Evolutionary conservation across 2,113 vertebrate genomes (phyloP).

Genomic region (Microcebus ravelobensis): DNA sequence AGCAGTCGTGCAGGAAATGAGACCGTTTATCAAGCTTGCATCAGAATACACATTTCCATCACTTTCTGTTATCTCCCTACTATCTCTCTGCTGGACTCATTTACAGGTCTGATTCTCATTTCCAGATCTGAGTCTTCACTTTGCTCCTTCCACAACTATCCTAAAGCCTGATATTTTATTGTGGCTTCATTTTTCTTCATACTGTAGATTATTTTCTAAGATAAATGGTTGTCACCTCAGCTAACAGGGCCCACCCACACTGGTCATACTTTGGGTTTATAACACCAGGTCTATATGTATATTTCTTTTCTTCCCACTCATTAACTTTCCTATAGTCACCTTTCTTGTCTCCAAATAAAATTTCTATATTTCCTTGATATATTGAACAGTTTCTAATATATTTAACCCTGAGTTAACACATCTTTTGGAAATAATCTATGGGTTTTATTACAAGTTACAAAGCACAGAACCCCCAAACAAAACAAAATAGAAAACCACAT

Average conservation of each 20-base stretch:
- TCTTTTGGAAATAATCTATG: not conserved
- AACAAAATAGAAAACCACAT: not conserved
- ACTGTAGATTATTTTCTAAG: not conserved
- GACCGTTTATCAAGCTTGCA: not conserved
- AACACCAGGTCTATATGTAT: not conserved
- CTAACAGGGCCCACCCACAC: not conserved
- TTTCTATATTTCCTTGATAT: not conserved
- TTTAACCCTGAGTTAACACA: not conserved
- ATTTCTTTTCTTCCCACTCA: not conserved
- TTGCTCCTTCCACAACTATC: not conserved
- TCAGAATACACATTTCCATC: not conserved
- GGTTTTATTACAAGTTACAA: not conserved
- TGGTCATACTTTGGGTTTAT: not conserved
- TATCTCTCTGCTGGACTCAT: not conserved
- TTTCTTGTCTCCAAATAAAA: not conserved
- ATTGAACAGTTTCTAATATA: not conserved
- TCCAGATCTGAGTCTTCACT: not conserved
- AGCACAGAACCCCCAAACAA: not conserved
- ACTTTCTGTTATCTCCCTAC: not conserved
- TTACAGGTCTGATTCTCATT: not conserved
- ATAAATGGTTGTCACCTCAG: not conserved
- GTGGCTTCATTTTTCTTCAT: not conserved
- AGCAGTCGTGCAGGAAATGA: not conserved
- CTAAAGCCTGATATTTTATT: not conserved
- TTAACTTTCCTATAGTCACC: not conserved